phyloP scores from a whole-genome alignment of 2,113 vertebrate species.

The Colaptes auratus region DNA sequence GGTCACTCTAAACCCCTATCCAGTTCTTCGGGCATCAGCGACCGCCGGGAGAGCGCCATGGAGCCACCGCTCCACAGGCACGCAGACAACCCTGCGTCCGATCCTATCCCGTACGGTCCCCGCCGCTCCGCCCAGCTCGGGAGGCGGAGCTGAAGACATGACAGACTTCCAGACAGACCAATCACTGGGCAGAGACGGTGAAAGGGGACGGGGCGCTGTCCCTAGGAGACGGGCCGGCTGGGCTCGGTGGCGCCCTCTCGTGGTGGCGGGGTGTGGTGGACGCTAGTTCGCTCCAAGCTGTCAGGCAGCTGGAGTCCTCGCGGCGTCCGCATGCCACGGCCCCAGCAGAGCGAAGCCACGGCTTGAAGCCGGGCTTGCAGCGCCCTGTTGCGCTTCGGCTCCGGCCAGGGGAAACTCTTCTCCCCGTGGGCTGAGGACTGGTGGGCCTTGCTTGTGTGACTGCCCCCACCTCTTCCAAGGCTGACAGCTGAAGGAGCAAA shows the following conservation, averaged over 20 bases:
- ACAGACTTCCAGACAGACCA: background rate
- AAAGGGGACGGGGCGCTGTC: background rate
- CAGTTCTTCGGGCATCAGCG: accelerated
- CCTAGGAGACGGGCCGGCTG: accelerated
- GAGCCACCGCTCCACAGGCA: accelerated
- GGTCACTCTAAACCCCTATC: background rate
- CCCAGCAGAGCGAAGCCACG: too few relatives aligned
- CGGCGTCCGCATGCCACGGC: too few relatives aligned
- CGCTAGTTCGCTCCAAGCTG: too few relatives aligned
- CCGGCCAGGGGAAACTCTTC: accelerated
- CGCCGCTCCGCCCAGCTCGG: accelerated
- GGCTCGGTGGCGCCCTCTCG: accelerated
- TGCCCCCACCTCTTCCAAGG: accelerated
- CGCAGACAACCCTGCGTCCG: background rate
- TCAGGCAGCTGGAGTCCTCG: too few relatives aligned
- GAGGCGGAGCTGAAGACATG: background rate
- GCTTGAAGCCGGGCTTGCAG: too few relatives aligned
- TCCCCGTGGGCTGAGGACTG: too few relatives aligned
- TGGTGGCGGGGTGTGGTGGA: background rate
- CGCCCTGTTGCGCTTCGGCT: accelerated
- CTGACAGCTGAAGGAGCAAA: too few relatives aligned
- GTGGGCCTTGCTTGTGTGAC: accelerated
- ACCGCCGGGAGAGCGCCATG: accelerated
- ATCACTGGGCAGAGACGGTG: accelerated
- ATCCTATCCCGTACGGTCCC: background rate